Base-by-base conservation (phyloP, 1,140 invertebrate species). In the Lepidurus apus region DNA sequence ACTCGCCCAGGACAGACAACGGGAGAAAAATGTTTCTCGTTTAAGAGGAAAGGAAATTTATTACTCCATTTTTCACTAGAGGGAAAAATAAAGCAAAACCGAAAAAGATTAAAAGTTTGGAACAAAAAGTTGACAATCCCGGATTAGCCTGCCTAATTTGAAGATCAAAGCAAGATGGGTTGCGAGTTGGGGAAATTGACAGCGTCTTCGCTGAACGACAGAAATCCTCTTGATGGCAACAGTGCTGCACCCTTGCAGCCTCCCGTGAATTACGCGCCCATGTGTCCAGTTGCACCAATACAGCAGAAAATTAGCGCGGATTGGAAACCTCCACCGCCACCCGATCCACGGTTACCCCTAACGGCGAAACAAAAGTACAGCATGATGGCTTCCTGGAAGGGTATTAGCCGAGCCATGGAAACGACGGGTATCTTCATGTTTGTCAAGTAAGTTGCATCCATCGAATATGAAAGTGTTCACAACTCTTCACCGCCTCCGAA, bases 391-490 rank as follows among this genome's bases (percentile, higher is more conserved):
- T 94, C 93, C 13, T 96, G 94, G 94, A 95, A 94, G 84, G 93
- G 91, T 6, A 95, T 95, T 80, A 90, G 90, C 74, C 89, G 93
- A 81, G 93, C 93, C 1, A 93, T 95, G 89, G 93, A 94, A 85
- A 89, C 91, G 17, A 95, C 94, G 42, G 94, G 94, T 21, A 90
- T 96, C 81, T 90, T 90, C 85, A 96, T 96, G 94, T 95, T 96
- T 85, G 88, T 95, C 84, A 93, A 93, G 94, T 95, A 86, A 91
- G 92, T 90, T 74, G 0, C 42, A n/a, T 76, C 74, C 43, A 77
- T 26, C 78, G 11, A 73, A 21, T 76, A 21, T 5, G 21, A 42
- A 21, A 75, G n/a, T n/a, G 43, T 34, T 8, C 5, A 7, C 43
- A 26, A 5, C 10, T 21, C 17, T 24, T 6, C 42, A 10, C 44